Evolutionary conservation across 2,113 vertebrate genomes (phyloP).

Genomic region (Microcebus murinus): DNA sequence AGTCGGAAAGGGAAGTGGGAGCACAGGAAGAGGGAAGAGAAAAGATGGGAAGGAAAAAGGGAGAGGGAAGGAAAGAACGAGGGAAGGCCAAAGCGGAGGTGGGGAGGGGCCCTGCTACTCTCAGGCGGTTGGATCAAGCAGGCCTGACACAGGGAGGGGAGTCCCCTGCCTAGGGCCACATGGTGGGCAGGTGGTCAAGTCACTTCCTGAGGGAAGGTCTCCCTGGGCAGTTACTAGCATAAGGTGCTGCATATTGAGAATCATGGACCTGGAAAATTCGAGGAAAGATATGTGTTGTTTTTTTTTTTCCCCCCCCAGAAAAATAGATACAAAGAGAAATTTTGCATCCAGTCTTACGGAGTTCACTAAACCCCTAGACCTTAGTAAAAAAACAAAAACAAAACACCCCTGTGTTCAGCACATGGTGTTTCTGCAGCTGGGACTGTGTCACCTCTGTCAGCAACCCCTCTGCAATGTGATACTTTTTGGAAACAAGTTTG

Average conservation of each 20-base stretch:
- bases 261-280: too few relatives aligned
- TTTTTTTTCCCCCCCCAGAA: neutral
- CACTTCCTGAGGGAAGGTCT: neutral
- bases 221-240: too few relatives aligned
- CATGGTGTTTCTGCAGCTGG: neutral
- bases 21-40: neutral
- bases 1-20: neutral
- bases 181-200: neutral
- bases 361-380: neutral
- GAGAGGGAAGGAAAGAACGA: neutral
- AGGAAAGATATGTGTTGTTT: neutral
- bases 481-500: constrained; percentile 18
- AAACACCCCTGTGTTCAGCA: neutral
- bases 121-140: accelerated
- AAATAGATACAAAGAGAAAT: neutral
- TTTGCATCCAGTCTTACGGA: neutral
- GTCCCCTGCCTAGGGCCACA: neutral
- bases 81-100: neutral
- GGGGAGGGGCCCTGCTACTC: too few relatives aligned
- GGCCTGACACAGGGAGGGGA: neutral
- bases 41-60: neutral
- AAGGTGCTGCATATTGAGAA: neutral
- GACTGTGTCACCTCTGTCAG: neutral
- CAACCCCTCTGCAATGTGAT: neutral
- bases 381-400: neutral